Evolutionary conservation across 2,113 vertebrate species (phyloP).

Genomic region (Seriola rivoliana): DNA sequence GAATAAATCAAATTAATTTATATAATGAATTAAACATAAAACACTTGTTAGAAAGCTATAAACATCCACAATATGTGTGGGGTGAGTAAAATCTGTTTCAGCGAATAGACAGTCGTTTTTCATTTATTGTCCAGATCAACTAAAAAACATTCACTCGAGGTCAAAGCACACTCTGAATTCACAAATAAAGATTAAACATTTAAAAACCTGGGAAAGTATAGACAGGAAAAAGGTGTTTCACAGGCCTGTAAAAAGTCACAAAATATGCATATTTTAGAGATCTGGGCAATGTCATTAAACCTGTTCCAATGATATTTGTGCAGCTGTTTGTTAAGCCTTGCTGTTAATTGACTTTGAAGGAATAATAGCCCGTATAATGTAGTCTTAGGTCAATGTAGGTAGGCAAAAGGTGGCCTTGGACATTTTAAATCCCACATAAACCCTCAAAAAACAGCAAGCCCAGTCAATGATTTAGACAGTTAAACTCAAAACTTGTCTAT

Average conservation of each 20-base stretch:
- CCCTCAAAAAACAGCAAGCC: constrained; percentile 20
- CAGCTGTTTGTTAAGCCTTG: constrained; percentile 30
- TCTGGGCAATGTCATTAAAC: constrained; percentile 1
- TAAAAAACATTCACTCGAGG: constrained; percentile 43
- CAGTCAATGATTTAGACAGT: constrained; percentile 16
- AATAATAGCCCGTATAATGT: constrained; percentile 19
- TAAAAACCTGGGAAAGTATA: constrained; percentile 8
- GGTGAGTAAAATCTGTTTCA: constrained; percentile 1
- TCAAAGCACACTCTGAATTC: not conserved
- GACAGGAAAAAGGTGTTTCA: not conserved
- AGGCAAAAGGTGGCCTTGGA: constrained; percentile 13
- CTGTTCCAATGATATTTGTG: constrained; percentile 21
- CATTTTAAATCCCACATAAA: constrained; percentile 26
- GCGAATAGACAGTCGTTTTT: constrained; percentile 33
- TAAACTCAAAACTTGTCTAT: constrained; percentile 21
- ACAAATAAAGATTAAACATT: constrained; percentile 8
- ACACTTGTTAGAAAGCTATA: constrained; percentile 29
- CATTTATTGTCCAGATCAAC: constrained; percentile 45
- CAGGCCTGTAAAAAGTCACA: constrained; percentile 12
- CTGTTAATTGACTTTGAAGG: constrained; percentile 22
- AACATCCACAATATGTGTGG: not conserved
- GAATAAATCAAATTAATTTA: constrained; percentile 47
- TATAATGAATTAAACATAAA: constrained; percentile 26
- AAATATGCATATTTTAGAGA: constrained; percentile 27
- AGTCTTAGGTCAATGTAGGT: constrained; percentile 11